Base-by-base conservation (phyloP, 2,888 invertebrate genomes). In the Phyllotreta striolata region DNA sequence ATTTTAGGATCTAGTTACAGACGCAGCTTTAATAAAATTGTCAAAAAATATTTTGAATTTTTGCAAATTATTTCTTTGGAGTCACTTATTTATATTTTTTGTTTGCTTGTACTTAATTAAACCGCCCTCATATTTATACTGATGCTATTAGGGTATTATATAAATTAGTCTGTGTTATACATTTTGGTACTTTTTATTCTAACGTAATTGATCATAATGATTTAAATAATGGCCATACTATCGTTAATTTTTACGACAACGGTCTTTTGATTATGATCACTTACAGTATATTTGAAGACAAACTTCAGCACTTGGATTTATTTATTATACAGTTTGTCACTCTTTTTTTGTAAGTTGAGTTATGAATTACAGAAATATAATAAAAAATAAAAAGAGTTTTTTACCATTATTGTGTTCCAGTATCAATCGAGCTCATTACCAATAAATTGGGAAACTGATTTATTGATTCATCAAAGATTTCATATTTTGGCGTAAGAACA, bases 271-370 rank as follows among this genome's bases (percentile, higher is more conserved):
- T 59, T 44, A 51, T 51, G 58, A 51, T 41, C 51, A 43, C 6
- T 51, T 51, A 49, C 34, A 9, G 43, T n/a, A 51, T 24, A 52
- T 52, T 52, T 52, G 13, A 35, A 35, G 49, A 57, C 47, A 39
- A 38, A 37, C 37, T 10, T 47, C 34, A 35, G 49, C 51, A 59
- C 59, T 51, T 49, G 35, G 59, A 51, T 59, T 59, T 51, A 59
- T 51, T 59, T 59, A 59, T 59, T 59, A 59, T 59, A 43, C 34
- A 49, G 59, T 59, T 59, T 51, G 51, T 35, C 49, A 51, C 43
- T 58, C 24, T 35, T 55, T 38, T 57, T 59, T 59, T 46, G 6
- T 14, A 51, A 38, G 52, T 52, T 51, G 37, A 24, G 24, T 24
- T 24, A 24, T 24, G 49, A 51, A 59, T 41, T 59, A 43, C 24